Evolutionary conservation across 53 echinoderm and acorn worm species (phyloP).

Genomic region (Paracentrotus lividus): DNA sequence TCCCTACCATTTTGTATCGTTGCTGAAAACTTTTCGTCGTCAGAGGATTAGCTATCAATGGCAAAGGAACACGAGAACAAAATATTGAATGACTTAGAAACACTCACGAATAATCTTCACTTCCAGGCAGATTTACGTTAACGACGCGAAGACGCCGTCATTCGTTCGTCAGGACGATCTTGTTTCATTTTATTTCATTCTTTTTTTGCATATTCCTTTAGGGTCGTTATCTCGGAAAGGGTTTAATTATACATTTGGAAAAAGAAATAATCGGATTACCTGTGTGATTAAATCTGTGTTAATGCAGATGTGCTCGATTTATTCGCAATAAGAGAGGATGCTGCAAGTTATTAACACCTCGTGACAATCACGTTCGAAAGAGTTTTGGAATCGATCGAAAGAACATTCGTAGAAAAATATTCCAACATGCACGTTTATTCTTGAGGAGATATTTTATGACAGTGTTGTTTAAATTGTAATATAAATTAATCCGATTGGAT

Average conservation of each 20-base stretch:
- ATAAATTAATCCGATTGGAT: no score
- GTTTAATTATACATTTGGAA: not conserved
- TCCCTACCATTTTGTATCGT: not conserved
- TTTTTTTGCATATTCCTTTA: not conserved
- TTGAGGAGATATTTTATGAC: no score
- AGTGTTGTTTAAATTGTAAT: no score
- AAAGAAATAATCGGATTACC: conserved; percentile 4
- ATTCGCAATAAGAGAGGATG: not conserved
- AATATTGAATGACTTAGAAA: not conserved
- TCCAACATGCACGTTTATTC: not conserved
- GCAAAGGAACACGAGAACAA: not conserved
- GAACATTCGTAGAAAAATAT: not conserved
- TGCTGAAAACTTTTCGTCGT: not conserved
- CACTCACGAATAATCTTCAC: conserved; percentile 5
- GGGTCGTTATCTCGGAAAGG: not conserved
- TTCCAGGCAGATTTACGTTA: conserved; percentile 8
- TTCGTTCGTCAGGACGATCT: not conserved
- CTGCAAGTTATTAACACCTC: not conserved
- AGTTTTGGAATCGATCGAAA: not conserved
- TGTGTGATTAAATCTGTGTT: conserved; percentile 22
- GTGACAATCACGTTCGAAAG: not conserved
- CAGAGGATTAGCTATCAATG: not conserved
- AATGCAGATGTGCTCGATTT: not conserved
- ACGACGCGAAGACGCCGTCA: not conserved
- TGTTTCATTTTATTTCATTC: not conserved